phyloP scores from a whole-genome alignment of 92 coral and sea anemone species.

The Paramuricea clavata region DNA sequence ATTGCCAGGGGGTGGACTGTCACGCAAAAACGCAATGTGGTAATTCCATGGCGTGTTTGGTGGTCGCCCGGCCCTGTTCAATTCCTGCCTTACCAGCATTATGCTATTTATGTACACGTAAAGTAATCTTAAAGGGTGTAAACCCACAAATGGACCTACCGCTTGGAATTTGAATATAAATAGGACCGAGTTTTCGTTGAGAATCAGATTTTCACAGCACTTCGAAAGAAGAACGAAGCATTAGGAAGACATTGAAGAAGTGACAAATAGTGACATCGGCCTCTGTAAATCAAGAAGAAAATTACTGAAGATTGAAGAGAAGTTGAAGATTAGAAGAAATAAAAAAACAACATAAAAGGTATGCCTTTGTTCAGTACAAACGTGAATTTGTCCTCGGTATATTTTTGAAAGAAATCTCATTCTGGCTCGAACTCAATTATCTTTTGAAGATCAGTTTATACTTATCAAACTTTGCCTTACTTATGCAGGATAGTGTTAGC shows the following conservation, averaged over 20 bases:
- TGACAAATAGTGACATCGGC: too few species aligned
- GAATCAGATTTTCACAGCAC: background rate
- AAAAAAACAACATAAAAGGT: too few species aligned
- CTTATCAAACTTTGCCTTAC: too few species aligned
- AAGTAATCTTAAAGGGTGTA: background rate
- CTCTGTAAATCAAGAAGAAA: background rate
- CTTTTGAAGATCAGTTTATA: too few species aligned
- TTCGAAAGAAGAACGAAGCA: background rate
- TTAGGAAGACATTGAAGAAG: background rate
- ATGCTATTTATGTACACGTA: background rate
- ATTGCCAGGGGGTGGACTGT: background rate
- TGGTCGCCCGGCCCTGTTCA: background rate
- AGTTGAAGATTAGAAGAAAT: too few species aligned
- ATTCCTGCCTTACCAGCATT: background rate
- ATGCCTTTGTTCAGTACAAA: too few species aligned
- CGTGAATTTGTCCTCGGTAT: too few species aligned
- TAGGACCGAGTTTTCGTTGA: background rate
- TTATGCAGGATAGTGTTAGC: too few species aligned
- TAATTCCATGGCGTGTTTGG: background rate
- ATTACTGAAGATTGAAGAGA: background rate
- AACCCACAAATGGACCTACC: background rate
- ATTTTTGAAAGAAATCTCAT: too few species aligned
- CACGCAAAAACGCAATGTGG: slow-evolving; percentile 9
- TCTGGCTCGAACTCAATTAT: too few species aligned
- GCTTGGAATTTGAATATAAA: background rate